These are phyloP conservation scores for Drosophila pegasa DNA, from an alignment of 2,888 invertebrate genomes.

Conservation along the genomic window DNA sequence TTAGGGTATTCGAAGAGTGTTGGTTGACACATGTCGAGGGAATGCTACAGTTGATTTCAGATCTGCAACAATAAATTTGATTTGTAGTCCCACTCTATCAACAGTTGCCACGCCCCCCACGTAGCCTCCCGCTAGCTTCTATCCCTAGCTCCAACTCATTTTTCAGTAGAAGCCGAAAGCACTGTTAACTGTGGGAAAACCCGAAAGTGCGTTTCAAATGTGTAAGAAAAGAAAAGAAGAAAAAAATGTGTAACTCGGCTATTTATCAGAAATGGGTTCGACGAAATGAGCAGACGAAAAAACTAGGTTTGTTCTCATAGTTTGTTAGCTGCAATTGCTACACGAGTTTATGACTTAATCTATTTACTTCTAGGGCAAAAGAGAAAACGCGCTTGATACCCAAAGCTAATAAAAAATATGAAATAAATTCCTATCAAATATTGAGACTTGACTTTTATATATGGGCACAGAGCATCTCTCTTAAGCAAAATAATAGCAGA, in stretches of 20 bases:
- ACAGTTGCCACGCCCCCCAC: neutral
- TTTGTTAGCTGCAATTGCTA: constrained; percentile 2
- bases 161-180: constrained; percentile 13
- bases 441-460: constrained; percentile 1
- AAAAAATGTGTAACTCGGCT: neutral
- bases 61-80: constrained; percentile 59
- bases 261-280: constrained; percentile 8
- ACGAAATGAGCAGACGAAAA: neutral
- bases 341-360: neutral
- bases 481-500: neutral
- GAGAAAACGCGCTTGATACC: neutral
- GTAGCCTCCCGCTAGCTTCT: neutral
- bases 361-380: constrained; percentile 8
- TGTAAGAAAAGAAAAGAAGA: neutral
- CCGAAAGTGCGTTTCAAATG: constrained; percentile 43
- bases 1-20: constrained; percentile 29
- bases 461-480: neutral
- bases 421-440: neutral
- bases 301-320: constrained; percentile 2
- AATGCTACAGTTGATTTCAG: constrained; percentile 39
- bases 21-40: constrained; percentile 53
- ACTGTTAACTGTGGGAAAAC: constrained; percentile 37
- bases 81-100: constrained; percentile 36
- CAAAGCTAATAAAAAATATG: neutral
- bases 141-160: neutral